Percentiles rank a stretch among this genome's conserved stretches.
Evolutionary conservation across 2,888 invertebrate genomes (phyloP).

Genomic region (Trichopria drosophilae): DNA sequence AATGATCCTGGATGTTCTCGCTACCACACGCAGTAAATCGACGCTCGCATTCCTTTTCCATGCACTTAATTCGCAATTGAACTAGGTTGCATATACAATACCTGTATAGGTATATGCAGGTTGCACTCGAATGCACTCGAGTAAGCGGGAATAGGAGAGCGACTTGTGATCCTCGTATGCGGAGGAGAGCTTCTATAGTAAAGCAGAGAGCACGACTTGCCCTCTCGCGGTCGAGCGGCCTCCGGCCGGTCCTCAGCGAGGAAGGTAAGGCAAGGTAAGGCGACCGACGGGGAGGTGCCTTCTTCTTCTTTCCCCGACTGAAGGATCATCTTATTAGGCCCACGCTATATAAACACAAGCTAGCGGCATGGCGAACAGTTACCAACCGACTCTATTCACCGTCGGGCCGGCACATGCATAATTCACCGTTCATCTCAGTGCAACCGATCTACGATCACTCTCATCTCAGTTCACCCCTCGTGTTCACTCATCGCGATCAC

Average conservation of each 20-base stretch:
- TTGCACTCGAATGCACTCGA: too few species aligned
- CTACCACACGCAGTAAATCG: too few species aligned
- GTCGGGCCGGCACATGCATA: constrained; percentile 42
- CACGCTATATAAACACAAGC: constrained; percentile 57
- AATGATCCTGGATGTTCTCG: too few species aligned
- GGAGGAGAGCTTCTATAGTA: too few species aligned
- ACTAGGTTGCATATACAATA: too few species aligned
- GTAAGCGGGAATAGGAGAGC: too few species aligned
- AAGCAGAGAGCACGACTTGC: constrained; percentile 20
- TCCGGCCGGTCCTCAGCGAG: constrained; percentile 32
- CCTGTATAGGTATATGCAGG: too few species aligned
- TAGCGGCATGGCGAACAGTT: constrained; percentile 51
- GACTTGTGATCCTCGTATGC: too few species aligned
- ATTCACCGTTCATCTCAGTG: constrained; percentile 28
- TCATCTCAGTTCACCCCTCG: constrained; percentile 17
- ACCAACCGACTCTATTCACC: constrained; percentile 48
- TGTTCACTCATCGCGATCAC: constrained; percentile 21
- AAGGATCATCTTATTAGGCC: constrained; percentile 57
- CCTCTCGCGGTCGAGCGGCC: constrained; percentile 33
- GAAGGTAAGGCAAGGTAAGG: constrained; percentile 36
- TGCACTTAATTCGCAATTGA: too few species aligned
- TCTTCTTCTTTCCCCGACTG: constrained; percentile 40
- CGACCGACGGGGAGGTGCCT: constrained; percentile 35
- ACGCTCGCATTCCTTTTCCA: too few species aligned
- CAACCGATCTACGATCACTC: constrained; percentile 10